Conservation (phyloP, 2,797 vertebrate species). For the Mareca penelope region DNA sequence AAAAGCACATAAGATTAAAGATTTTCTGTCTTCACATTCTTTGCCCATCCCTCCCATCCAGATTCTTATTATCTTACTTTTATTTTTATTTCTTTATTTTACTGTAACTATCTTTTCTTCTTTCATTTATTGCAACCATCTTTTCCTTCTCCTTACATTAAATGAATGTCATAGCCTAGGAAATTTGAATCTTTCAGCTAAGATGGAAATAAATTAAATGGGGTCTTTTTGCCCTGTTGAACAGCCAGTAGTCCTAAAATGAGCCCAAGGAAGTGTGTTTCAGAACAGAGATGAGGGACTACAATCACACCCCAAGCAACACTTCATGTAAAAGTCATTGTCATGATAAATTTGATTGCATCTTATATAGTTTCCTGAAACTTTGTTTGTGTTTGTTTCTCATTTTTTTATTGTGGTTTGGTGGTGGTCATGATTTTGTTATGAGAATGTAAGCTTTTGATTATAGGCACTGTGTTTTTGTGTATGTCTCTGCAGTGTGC, state of each 20-base stretch:
- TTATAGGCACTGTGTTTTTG: not conserved
- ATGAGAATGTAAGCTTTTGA: not conserved
- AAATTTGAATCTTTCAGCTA: not conserved
- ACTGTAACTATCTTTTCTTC: not conserved
- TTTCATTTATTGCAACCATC: not conserved
- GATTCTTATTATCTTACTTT: not conserved
- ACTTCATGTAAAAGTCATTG: accelerated
- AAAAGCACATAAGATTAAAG: not conserved
- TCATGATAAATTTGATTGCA: not conserved
- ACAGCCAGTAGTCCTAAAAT: not conserved
- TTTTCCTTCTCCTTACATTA: not conserved
- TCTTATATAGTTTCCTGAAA: not conserved
- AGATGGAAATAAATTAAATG: not conserved
- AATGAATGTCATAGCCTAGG: not conserved
- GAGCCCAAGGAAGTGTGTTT: not conserved
- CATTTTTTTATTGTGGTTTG: not conserved
- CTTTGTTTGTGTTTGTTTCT: accelerated
- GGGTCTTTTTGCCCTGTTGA: not conserved
- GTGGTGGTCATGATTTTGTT: not conserved
- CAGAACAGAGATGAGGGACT: not conserved
- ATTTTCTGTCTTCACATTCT: not conserved
- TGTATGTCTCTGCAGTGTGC: not conserved
- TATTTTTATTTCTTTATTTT: not conserved
- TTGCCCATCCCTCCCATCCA: not conserved
- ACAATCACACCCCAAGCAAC: not conserved